Evolutionary conservation across 92 coral and sea anemone species (phyloP).

Genomic region (Paramuricea clavata): DNA sequence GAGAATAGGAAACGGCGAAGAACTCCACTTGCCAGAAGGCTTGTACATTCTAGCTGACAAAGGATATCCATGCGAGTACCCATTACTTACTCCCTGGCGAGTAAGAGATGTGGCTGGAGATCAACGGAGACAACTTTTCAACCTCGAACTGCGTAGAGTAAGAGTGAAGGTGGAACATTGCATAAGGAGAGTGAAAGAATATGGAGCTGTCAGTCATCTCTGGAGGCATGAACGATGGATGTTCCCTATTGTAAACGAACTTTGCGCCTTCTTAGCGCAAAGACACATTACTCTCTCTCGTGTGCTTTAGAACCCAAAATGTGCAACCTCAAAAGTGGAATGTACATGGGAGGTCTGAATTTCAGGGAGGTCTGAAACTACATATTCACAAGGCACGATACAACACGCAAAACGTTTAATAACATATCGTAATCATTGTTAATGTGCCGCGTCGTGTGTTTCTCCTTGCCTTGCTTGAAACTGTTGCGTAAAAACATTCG

Average conservation of each 20-base stretch:
- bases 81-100: conserved; percentile 6
- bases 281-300: background rate
- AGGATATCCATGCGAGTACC: conserved; percentile 3
- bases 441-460: no score
- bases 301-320: background rate
- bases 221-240: background rate
- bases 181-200: conserved; percentile 11
- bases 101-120: background rate
- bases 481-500: no score
- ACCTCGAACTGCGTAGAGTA: background rate
- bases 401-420: no score
- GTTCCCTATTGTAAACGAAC: background rate
- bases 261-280: background rate
- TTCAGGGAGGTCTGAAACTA: no score
- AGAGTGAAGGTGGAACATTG: background rate
- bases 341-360: no score
- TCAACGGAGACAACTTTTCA: background rate
- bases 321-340: no score
- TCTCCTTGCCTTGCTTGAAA: no score
- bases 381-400: no score
- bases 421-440: no score
- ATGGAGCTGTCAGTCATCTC: background rate
- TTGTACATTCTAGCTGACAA: conserved; percentile 18
- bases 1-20: background rate
- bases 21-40: conserved; percentile 47